Conservation (phyloP, 1,140 invertebrate genomes). For the Hyles euphorbiae region DNA sequence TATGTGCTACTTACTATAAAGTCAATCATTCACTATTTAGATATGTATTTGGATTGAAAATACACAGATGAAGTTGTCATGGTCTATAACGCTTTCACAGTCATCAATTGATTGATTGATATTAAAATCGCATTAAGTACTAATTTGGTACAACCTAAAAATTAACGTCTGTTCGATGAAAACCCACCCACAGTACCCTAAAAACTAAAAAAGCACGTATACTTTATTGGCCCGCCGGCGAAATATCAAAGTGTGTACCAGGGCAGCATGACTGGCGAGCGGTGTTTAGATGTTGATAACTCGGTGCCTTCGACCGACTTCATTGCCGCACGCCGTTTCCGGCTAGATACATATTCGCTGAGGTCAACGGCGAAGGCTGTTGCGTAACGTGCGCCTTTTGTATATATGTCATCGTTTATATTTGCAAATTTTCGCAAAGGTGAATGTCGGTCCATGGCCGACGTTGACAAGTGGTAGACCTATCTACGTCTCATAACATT, state of each 20-base stretch:
- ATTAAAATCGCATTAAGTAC: too few relatives aligned
- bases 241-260: slow-evolving; percentile 56
- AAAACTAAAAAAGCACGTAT: slow-evolving; percentile 9
- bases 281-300: slow-evolving; percentile 47
- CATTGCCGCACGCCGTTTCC: slow-evolving; percentile 57
- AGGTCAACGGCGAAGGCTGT: slow-evolving; percentile 8
- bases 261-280: slow-evolving; percentile 39
- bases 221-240: slow-evolving; percentile 39
- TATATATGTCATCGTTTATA: slow-evolving; percentile 20
- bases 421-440: slow-evolving; percentile 12
- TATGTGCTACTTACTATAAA: too few relatives aligned
- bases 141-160: too few relatives aligned
- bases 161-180: too few relatives aligned
- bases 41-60: too few relatives aligned
- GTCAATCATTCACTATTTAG: too few relatives aligned
- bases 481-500: too few relatives aligned
- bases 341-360: slow-evolving; percentile 29
- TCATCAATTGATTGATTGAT: too few relatives aligned
- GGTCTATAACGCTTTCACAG: too few relatives aligned
- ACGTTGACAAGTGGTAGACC: neutral
- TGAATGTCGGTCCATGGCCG: slow-evolving; percentile 8
- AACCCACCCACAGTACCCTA: too few relatives aligned
- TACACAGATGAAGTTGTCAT: too few relatives aligned
- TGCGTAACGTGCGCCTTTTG: slow-evolving; percentile 13
- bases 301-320: slow-evolving; percentile 39